A percentile compares a stretch with the other conserved stretches of the same genome.
Conservation (phyloP, 2,113 vertebrate genomes). For the Dolichallabes microphthalmus region DNA sequence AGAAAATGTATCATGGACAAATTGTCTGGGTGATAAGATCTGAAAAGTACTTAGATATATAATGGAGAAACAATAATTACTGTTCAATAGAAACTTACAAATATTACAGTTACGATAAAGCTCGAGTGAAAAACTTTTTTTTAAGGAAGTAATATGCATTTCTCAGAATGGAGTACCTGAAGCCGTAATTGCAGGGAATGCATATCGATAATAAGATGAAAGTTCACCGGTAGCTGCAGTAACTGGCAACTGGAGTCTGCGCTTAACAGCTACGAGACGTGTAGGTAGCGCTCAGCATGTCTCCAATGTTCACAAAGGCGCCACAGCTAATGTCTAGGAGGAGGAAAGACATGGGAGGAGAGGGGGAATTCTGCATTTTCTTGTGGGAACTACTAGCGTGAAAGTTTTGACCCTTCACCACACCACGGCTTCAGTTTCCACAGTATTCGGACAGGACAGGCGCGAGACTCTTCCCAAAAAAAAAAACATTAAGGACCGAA, state of each 20-base stretch:
- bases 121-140: neutral
- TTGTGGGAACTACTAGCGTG: conserved; percentile 39
- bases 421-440: conserved; percentile 62
- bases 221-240: neutral
- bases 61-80: neutral
- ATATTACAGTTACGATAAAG: conserved; percentile 21
- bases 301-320: conserved; percentile 9
- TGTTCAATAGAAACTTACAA: conserved; percentile 20
- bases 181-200: conserved; percentile 2
- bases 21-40: neutral
- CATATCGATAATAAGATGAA: neutral
- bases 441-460: conserved; percentile 72
- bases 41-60: neutral
- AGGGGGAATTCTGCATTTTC: neutral
- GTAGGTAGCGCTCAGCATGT: conserved; percentile 68
- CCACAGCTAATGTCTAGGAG: conserved; percentile 71
- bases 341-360: conserved; percentile 54
- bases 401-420: conserved; percentile 64
- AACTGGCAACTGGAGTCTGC: too few relatives aligned
- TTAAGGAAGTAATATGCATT: neutral
- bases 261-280: conserved; percentile 62
- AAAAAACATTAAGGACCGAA: conserved; percentile 79
- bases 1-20: neutral
- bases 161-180: neutral
- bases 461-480: conserved; percentile 77